These are phyloP conservation scores for Drosophila merina DNA, from an alignment of 2,888 invertebrate species.

Conservation along the genomic window DNA sequence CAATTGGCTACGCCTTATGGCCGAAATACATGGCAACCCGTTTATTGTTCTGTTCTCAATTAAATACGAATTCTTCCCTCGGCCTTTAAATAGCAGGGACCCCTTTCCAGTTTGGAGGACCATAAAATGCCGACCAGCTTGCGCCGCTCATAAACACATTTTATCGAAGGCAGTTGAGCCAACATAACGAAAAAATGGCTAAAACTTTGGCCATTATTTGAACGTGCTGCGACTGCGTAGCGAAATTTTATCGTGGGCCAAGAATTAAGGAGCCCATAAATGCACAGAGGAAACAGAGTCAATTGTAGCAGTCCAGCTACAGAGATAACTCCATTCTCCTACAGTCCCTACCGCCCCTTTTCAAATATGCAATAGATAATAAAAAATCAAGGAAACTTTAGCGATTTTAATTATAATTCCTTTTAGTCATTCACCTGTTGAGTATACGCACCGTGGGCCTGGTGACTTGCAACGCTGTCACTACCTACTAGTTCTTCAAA, in stretches of 20 bases:
- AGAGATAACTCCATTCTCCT: background rate
- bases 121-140: slow-evolving; percentile 41
- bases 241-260: slow-evolving; percentile 4
- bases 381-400: background rate
- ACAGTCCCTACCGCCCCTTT: background rate
- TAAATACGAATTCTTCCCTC: slow-evolving; percentile 38
- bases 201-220: slow-evolving; percentile 48
- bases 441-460: slow-evolving; percentile 40
- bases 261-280: background rate
- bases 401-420: background rate
- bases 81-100: slow-evolving; percentile 17
- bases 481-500: background rate
- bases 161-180: slow-evolving; percentile 29
- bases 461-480: slow-evolving; percentile 1
- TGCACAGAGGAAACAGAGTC: background rate
- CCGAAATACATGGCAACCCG: slow-evolving; percentile 1
- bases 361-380: background rate
- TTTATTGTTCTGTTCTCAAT: slow-evolving; percentile 32
- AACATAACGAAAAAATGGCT: slow-evolving; percentile 5
- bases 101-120: background rate
- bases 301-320: too few relatives aligned
- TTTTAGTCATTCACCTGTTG: slow-evolving; percentile 36
- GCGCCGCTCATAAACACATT: slow-evolving; percentile 44
- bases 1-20: slow-evolving; percentile 25
- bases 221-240: slow-evolving; percentile 48